Conservation (phyloP, 2,888 invertebrate genomes). For the Abrostola tripartita region DNA sequence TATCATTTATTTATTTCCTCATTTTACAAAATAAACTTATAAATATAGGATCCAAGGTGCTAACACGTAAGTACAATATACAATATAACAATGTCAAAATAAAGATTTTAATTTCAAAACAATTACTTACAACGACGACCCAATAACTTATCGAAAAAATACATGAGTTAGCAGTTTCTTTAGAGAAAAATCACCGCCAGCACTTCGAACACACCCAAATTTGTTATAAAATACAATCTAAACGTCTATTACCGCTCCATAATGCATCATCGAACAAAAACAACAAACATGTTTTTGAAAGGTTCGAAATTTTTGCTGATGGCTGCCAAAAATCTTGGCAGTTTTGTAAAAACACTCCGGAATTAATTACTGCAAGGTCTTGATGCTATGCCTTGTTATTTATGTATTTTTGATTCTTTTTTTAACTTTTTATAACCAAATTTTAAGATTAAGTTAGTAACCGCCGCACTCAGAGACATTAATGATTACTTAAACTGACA, state of each 20-base stretch:
- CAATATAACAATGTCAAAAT: no score
- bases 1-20: no score
- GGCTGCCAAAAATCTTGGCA: conserved; percentile 19
- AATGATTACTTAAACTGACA: no score
- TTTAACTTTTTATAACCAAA: not conserved
- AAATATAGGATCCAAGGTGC: no score
- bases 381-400: conserved; percentile 31
- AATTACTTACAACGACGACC: no score
- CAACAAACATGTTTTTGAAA: conserved; percentile 51
- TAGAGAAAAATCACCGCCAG: not conserved
- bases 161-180: not conserved
- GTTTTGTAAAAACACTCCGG: conserved; percentile 34
- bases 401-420: conserved; percentile 15
- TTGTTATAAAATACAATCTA: not conserved
- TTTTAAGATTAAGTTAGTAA: no score
- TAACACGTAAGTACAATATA: no score
- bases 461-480: no score
- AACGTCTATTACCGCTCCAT: conserved; percentile 17
- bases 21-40: no score
- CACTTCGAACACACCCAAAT: not conserved
- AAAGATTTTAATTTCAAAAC: no score
- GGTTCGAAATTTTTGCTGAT: conserved; percentile 26
- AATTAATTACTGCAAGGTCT: conserved; percentile 43
- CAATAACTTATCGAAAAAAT: not conserved
- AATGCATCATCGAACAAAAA: conserved; percentile 27